phyloP scores from a whole-genome alignment of 2,113 vertebrate species.

The Mormoops blainvillei region DNA sequence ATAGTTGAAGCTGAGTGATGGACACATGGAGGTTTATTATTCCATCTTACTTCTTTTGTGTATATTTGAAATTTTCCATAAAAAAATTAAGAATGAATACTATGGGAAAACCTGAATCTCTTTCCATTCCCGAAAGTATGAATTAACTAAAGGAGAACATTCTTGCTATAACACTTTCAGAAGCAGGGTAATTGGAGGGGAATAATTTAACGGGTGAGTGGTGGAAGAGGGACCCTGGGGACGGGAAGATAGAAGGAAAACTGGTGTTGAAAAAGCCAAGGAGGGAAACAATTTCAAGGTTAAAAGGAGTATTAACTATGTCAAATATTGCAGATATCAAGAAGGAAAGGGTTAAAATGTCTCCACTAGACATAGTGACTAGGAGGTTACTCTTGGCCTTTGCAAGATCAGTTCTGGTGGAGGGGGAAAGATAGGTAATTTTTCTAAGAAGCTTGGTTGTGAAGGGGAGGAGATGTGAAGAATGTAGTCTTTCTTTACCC shows the following conservation, averaged over 20 bases:
- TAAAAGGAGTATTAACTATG: background rate
- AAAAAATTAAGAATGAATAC: background rate
- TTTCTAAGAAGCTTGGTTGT: background rate
- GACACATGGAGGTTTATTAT: background rate
- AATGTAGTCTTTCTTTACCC: background rate
- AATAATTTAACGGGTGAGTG: constrained; percentile 4
- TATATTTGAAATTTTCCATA: constrained; percentile 9
- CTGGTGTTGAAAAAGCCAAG: background rate
- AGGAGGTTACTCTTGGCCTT: background rate
- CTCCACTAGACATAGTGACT: background rate
- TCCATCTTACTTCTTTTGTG: background rate
- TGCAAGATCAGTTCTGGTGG: background rate
- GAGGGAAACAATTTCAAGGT: constrained; percentile 2
- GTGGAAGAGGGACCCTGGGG: background rate
- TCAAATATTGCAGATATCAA: background rate
- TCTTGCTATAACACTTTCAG: background rate
- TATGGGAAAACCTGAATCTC: background rate
- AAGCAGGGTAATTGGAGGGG: background rate
- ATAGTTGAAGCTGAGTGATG: background rate
- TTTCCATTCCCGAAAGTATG: background rate
- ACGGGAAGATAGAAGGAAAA: constrained; percentile 18
- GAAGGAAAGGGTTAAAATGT: constrained; percentile 26
- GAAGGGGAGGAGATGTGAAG: background rate
- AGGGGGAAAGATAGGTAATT: background rate
- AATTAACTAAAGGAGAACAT: constrained; percentile 4